Percentiles rank a stretch among this genome's conserved stretches.
Evolutionary conservation across 2,113 vertebrate genomes (phyloP).

Genomic region (Chaenogobius annularis): DNA sequence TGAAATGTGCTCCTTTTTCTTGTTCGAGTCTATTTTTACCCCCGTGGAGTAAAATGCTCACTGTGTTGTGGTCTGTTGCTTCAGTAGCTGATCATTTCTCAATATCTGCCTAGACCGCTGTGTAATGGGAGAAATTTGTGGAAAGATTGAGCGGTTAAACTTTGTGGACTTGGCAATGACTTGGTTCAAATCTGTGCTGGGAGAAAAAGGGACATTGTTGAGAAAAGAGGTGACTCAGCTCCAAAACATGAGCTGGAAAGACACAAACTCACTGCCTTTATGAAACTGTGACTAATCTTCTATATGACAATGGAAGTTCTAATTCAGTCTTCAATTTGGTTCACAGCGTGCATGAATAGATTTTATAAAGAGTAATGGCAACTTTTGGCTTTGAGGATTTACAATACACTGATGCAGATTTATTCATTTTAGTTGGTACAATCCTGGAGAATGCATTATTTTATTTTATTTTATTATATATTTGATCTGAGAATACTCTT

Average conservation of each 20-base stretch:
- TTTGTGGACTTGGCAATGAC: neutral
- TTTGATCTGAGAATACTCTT: no score
- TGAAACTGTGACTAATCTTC: neutral
- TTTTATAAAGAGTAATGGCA: neutral
- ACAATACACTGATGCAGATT: no score
- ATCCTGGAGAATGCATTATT: no score
- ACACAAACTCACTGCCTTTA: neutral
- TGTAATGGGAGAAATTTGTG: constrained; percentile 3
- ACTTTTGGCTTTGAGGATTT: neutral
- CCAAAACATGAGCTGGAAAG: constrained; percentile 19
- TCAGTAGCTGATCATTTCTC: constrained; percentile 9
- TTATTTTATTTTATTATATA: no score
- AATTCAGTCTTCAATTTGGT: neutral
- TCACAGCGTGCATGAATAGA: neutral
- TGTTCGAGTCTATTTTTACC: neutral
- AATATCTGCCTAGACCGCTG: constrained; percentile 6
- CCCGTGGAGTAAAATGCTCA: neutral
- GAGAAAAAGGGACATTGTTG: constrained; percentile 44
- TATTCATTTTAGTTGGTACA: no score
- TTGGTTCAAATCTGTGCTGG: neutral
- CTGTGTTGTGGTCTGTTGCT: neutral
- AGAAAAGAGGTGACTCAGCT: constrained; percentile 33
- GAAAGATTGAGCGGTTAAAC: constrained; percentile 22
- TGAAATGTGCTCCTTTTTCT: neutral
- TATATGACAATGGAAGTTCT: neutral